Evolutionary conservation across 2,113 vertebrate genomes (phyloP).

Genomic region (Glaucomys volans): DNA sequence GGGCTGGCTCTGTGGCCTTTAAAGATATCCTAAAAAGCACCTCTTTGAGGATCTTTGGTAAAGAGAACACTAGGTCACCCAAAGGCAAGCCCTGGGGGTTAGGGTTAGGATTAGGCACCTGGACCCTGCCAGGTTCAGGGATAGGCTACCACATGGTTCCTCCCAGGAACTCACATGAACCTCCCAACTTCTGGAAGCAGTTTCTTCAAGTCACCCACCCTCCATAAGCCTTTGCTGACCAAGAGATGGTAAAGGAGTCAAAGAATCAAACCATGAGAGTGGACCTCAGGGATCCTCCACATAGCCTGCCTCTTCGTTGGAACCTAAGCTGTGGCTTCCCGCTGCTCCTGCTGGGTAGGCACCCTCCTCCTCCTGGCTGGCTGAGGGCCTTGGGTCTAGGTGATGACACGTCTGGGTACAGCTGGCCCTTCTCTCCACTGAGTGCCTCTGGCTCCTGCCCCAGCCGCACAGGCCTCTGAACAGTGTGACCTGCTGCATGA

Average conservation of each 20-base stretch:
- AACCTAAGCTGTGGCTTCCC: neutral
- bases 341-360: neutral
- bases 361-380: fast-evolving
- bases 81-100: neutral
- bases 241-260: neutral
- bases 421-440: neutral
- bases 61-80: neutral
- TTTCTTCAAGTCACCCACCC: fast-evolving
- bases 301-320: neutral
- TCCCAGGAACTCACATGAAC: neutral
- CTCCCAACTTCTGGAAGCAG: neutral
- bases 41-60: neutral
- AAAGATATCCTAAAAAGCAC: neutral
- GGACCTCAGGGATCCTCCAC: neutral
- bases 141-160: fast-evolving
- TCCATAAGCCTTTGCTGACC: neutral
- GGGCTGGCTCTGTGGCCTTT: neutral
- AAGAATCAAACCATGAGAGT: neutral
- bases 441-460: neutral
- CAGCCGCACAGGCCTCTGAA: too few relatives aligned
- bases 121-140: too few relatives aligned
- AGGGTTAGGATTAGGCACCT: too few relatives aligned
- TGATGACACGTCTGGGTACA: fast-evolving
- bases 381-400: neutral
- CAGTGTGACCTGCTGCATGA: fast-evolving